These are phyloP conservation scores for Chrysolina oricalcia DNA, from an alignment of 2,888 invertebrate genomes.

Conservation along the genomic window DNA sequence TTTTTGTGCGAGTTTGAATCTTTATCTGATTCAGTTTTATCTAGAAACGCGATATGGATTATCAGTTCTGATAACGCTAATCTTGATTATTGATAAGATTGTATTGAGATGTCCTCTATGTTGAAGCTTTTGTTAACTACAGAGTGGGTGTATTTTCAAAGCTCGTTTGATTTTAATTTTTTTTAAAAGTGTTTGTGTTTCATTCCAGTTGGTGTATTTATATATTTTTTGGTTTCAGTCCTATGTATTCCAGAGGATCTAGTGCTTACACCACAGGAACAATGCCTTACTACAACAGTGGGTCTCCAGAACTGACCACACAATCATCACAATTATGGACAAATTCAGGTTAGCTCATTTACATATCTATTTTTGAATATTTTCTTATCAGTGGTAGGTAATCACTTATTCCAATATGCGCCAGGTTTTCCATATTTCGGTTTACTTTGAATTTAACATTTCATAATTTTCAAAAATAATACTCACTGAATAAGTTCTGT, in stretches of 20 bases:
- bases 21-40: slow-evolving; percentile 43
- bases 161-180: not conserved
- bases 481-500: too few species aligned
- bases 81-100: slow-evolving; percentile 49
- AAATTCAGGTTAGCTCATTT: slow-evolving; percentile 65
- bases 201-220: not conserved
- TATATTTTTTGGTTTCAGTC: slow-evolving; percentile 62
- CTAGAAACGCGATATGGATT: slow-evolving; percentile 44
- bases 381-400: too few species aligned
- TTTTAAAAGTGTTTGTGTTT: slow-evolving; percentile 15
- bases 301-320: slow-evolving; percentile 66
- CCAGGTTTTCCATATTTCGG: not conserved
- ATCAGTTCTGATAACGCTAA: slow-evolving; percentile 51
- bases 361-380: not conserved
- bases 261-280: slow-evolving; percentile 60
- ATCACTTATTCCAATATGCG: too few species aligned
- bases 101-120: slow-evolving; percentile 54
- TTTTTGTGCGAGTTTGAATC: slow-evolving; percentile 17
- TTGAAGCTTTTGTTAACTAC: slow-evolving; percentile 56
- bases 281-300: slow-evolving; percentile 65
- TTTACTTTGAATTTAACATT: not conserved
- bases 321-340: slow-evolving; percentile 67
- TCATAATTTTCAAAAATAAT: too few species aligned
- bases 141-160: slow-evolving; percentile 53
- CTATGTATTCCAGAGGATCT: slow-evolving; percentile 64